Evolutionary conservation across 2,797 vertebrate species (phyloP), one percentile per base, ranked within the genome.

Genomic region (Clarias platycephalus): DNA sequence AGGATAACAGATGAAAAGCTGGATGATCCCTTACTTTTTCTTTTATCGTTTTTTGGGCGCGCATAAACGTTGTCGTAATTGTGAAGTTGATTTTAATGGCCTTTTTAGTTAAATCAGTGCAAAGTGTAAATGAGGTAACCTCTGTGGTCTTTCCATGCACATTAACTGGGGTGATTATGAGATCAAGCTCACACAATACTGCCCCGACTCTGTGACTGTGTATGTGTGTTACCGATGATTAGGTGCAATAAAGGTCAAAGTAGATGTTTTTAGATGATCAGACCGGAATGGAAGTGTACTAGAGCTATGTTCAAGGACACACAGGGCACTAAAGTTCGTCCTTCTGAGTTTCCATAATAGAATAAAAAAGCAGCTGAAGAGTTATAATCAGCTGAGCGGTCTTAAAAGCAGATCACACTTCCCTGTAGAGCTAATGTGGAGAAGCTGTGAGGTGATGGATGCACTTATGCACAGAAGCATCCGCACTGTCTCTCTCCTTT

Each of bases 231-330:
- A 49, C 22, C 20, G 63, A 44, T 63, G 37, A 82, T 81, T 71
- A 58, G 83, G 66, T 74, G 76, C 63, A 53, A 22, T 78, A 44
- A 64, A 74, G 85, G 85, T 80, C 81, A 66, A 5, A 62, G 60
- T 78, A 62, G 81, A 37, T 55, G 81, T 67, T 84, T 66, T 78
- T 68, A 82, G 76, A 68, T 83, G 76, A 78, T 78, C 66, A 53
- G 77, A 76, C 77, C 83, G 83, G 57, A 66, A 84, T 87, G 55
- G 68, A 78, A 64, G 72, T 78, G 83, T 58, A 81, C 78, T 55
- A 53, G 57, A 40, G 49, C 40, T 67, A 66, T 40, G 37, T 77
- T 83, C 62, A 85, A 82, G 82, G 84, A 85, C 84, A 82, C 31
- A 75, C 57, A 49, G 71, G 18, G 68, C 28, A 68, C 18, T 24